phyloP scores from a whole-genome alignment of 2,797 vertebrate genomes.

The Chiloscyllium punctatum region DNA sequence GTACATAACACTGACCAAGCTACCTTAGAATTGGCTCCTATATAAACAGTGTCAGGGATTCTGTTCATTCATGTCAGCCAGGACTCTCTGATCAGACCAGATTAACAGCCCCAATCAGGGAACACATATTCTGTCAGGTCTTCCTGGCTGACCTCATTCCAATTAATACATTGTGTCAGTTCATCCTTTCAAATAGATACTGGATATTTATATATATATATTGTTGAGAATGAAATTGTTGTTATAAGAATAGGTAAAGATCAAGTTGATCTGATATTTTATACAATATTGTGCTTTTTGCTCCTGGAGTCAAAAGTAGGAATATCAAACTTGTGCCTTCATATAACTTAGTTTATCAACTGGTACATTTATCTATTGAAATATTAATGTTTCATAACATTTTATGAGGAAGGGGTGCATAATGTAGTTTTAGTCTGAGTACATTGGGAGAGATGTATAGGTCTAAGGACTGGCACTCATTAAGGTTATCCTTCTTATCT shows the following conservation, averaged over 20 bases:
- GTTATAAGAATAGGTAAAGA: not conserved
- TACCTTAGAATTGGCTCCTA: too few species aligned
- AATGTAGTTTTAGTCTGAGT: not conserved
- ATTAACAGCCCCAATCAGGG: too few species aligned
- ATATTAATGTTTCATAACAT: not conserved
- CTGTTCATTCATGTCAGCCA: too few species aligned
- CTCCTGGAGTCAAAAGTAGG: not conserved
- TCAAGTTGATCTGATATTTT: not conserved
- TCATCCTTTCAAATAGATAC: not conserved
- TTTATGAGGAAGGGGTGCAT: not conserved
- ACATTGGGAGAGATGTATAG: not conserved
- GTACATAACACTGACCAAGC: too few species aligned
- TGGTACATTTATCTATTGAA: not conserved
- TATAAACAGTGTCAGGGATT: too few species aligned
- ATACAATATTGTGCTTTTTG: not conserved
- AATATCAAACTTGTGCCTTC: not conserved
- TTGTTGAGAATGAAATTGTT: not conserved
- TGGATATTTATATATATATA: not conserved
- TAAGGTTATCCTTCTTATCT: not conserved
- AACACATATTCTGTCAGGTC: too few species aligned
- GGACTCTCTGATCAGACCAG: too few species aligned
- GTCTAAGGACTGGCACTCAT: too few species aligned
- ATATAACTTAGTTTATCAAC: not conserved
- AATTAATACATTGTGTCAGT: too few species aligned
- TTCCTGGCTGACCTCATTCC: too few species aligned